Base-by-base conservation (phyloP, 2,113 vertebrate genomes). In the Sialia sialis region DNA sequence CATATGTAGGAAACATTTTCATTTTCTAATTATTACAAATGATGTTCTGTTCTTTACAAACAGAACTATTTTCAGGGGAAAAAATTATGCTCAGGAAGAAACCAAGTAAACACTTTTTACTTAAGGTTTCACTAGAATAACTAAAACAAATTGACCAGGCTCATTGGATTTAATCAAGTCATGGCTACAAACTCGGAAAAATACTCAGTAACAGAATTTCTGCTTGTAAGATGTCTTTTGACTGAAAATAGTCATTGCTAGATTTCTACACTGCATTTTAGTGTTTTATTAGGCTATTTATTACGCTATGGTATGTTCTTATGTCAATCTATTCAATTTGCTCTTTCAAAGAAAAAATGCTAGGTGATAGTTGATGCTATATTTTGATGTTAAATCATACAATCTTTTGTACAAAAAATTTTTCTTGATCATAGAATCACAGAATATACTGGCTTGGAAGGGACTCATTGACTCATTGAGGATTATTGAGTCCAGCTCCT, bases 21-120 rank as follows among this genome's bases (percentile, higher is more conserved):
- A 14, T 94, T 89, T 92, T 75, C 86, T 94, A 89, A 93, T 97
- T 94, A 82, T 92, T 95, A 82, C 62, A 91, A 91, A 87, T 68
- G 9, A 72, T 82, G 30, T 89, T 94, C 77, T 92, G 74, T 79
- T 92, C 84, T 96, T 95, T 63, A 92, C 77, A 73, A 94, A 82
- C 20, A 79, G 48, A 68, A 54, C 16, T 66, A 56, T 87, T 87
- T 96, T 93, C 84, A 75, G 32, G 38, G 62, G 70, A 3, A 58
- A 72, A 90, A 56, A 8, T 84, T 91, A 73, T 17, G 49, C 34
- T 89, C 38, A 72, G 81, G 54, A 94, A 93, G 73, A 95, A 92
- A 80, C 43, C 22, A 58, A 84, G 58, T 92, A 84, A 96, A 89
- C 41, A 68, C 60, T 54, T 94, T 75, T 93, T 87, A 63, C 59